Percentiles rank a stretch among this genome's conserved stretches.
Evolutionary conservation across 2,797 vertebrate species (phyloP).

Genomic region (Diglossa cyanea): DNA sequence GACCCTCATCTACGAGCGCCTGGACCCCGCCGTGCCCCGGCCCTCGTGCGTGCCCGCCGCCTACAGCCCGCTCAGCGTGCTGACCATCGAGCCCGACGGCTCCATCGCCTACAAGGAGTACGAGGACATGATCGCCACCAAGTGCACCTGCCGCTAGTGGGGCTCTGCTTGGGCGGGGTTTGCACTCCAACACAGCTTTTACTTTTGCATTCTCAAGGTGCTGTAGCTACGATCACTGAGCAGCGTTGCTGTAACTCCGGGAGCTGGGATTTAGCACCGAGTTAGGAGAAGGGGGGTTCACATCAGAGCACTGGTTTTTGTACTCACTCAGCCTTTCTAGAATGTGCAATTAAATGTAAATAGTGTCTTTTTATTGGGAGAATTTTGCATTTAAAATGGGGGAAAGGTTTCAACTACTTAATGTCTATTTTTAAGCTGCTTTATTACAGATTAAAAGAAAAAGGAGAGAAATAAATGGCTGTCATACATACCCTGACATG

Average conservation of each 20-base stretch:
- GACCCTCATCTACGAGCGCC: slow-evolving; percentile 90
- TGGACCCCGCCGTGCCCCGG: slow-evolving; percentile 85
- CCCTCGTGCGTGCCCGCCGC: slow-evolving; percentile 91
- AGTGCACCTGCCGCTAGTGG: slow-evolving; percentile 89
- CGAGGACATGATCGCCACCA: slow-evolving; percentile 93
- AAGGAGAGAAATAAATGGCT: slow-evolving; percentile 6
- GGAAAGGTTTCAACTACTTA: neutral
- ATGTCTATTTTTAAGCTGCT: slow-evolving; percentile 34
- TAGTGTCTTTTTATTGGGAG: slow-evolving; percentile 7
- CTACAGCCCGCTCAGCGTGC: slow-evolving; percentile 90
- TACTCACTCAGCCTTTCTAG: slow-evolving; percentile 2
- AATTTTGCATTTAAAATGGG: slow-evolving; percentile 12
- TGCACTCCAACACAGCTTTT: fast-evolving
- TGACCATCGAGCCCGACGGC: slow-evolving; percentile 89
- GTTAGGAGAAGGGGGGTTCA: neutral
- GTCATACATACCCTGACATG: neutral
- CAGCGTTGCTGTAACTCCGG: fast-evolving
- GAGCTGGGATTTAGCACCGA: neutral
- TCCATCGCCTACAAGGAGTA: slow-evolving; percentile 94
- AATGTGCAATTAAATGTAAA: neutral
- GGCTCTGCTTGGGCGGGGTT: neutral
- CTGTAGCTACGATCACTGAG: fast-evolving
- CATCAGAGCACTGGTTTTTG: neutral
- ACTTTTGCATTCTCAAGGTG: fast-evolving
- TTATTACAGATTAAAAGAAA: neutral